These are phyloP conservation scores for Falco biarmicus DNA, from an alignment of 2,797 vertebrate species.

Conservation along the genomic window DNA sequence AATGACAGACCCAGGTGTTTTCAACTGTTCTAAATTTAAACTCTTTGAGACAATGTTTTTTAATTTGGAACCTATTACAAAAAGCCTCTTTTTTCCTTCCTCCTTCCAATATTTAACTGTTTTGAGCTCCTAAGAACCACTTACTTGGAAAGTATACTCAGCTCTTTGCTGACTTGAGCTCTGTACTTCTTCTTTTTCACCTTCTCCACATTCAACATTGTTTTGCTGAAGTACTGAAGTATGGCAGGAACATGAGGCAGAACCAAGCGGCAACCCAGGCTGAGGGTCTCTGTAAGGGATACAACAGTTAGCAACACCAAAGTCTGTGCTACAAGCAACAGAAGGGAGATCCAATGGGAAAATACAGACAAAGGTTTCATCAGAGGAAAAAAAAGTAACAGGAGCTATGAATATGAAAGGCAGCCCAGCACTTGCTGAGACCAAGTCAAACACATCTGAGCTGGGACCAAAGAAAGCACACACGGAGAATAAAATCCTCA, in stretches of 20 bases:
- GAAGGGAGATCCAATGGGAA: neutral
- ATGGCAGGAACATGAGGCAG: slow-evolving; percentile 90
- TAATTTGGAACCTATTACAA: neutral
- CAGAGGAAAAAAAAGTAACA: neutral
- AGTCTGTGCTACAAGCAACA: neutral
- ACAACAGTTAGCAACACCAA: neutral
- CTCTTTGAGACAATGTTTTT: neutral
- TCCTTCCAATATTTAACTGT: neutral
- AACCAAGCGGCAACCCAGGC: slow-evolving; percentile 85
- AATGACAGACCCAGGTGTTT: neutral
- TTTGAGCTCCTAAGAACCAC: slow-evolving; percentile 46
- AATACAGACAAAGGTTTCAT: neutral
- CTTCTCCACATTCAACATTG: slow-evolving; percentile 85
- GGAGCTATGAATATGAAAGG: neutral
- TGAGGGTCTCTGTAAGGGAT: slow-evolving; percentile 80
- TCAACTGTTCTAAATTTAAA: neutral
- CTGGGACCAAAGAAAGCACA: neutral
- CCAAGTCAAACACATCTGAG: neutral
- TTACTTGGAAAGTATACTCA: slow-evolving; percentile 97
- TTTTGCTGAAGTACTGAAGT: slow-evolving; percentile 88
- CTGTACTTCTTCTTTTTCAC: slow-evolving; percentile 91
- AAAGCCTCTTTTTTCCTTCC: neutral
- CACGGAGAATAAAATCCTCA: neutral
- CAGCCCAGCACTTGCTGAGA: neutral
- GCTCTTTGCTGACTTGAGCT: slow-evolving; percentile 91